A percentile compares a stretch with the other conserved stretches of the same genome.
phyloP scores from a whole-genome alignment of 1,140 invertebrate genomes.

The Bradysia coprophila region DNA sequence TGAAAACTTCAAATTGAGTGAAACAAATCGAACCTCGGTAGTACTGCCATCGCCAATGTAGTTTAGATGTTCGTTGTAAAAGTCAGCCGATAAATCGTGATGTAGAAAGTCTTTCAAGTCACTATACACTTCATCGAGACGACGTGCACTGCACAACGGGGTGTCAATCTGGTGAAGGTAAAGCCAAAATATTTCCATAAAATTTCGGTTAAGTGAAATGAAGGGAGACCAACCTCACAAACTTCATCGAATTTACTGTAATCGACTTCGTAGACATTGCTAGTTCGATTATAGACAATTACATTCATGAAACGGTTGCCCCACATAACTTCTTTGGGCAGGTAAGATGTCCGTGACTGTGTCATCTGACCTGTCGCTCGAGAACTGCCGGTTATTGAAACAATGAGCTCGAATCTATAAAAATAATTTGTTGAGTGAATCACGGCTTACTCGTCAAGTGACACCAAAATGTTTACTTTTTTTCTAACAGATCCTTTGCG shows the following conservation, averaged over 20 bases:
- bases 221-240: slow-evolving; percentile 11
- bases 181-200: not conserved
- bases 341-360: slow-evolving; percentile 56
- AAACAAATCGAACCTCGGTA: too few relatives aligned
- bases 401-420: slow-evolving; percentile 69
- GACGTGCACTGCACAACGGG: not conserved
- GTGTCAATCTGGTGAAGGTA: not conserved
- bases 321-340: slow-evolving; percentile 71
- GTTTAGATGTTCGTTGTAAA: too few relatives aligned
- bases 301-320: slow-evolving; percentile 60
- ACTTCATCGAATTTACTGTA: slow-evolving; percentile 88
- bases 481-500: slow-evolving; percentile 32
- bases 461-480: slow-evolving; percentile 20
- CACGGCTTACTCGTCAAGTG: not conserved
- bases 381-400: slow-evolving; percentile 64
- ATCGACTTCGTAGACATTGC: slow-evolving; percentile 82
- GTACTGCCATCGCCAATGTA: too few relatives aligned
- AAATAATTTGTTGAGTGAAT: slow-evolving; percentile 6
- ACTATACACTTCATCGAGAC: not conserved
- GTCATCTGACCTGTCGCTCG: slow-evolving; percentile 57
- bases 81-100: too few relatives aligned
- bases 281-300: slow-evolving; percentile 64
- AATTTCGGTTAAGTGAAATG: not conserved
- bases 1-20: too few relatives aligned
- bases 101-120: not conserved